phyloP scores from a whole-genome alignment of 2,797 vertebrate genomes.

The Yasuhikotakia modesta region DNA sequence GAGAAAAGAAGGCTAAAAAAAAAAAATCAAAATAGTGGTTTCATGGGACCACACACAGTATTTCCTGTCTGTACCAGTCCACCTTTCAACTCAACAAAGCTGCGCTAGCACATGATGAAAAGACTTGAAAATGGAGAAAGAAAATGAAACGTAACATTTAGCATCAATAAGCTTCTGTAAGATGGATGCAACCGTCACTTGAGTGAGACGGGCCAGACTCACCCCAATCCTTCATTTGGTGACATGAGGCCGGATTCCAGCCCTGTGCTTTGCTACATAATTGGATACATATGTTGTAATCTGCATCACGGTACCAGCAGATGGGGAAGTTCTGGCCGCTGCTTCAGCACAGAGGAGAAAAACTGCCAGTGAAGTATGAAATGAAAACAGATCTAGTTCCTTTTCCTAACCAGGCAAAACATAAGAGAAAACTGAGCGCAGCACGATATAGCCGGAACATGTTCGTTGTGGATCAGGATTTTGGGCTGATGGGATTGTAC shows the following conservation, averaged over 20 bases:
- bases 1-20: not conserved
- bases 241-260: slow-evolving; percentile 37
- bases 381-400: not conserved
- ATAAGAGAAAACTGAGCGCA: not conserved
- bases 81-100: slow-evolving; percentile 4
- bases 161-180: slow-evolving; percentile 66
- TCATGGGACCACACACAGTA: no score
- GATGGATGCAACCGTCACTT: slow-evolving; percentile 67
- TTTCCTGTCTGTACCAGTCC: not conserved
- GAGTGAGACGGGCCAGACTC: slow-evolving; percentile 61
- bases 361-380: not conserved
- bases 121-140: slow-evolving; percentile 34
- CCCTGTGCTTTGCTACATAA: slow-evolving; percentile 30
- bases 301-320: slow-evolving; percentile 30
- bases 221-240: slow-evolving; percentile 57
- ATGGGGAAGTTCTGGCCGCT: slow-evolving; percentile 29
- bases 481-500: not conserved
- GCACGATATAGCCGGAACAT: not conserved
- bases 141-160: slow-evolving; percentile 64
- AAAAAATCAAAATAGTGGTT: not conserved
- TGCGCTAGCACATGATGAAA: not conserved
- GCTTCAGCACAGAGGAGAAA: slow-evolving; percentile 21
- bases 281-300: slow-evolving; percentile 46
- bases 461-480: not conserved
- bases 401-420: not conserved